A percentile compares a stretch with the other conserved stretches of the same genome.
Evolutionary conservation across 2,888 invertebrate species (phyloP).

Genomic region (Diarsia rubi): DNA sequence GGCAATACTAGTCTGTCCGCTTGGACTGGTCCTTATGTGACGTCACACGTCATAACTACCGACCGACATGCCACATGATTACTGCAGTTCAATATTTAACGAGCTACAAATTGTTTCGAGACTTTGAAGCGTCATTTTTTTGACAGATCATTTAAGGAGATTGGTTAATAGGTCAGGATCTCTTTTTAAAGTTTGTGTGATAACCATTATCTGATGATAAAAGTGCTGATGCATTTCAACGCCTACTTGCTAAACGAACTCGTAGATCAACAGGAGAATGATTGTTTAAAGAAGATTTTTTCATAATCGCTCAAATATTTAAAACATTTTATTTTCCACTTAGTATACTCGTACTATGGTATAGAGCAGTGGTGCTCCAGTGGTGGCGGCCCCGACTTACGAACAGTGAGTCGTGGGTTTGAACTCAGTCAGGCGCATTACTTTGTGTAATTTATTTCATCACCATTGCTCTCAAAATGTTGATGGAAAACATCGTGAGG

Average conservation of each 20-base stretch:
- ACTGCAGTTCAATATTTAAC: constrained; percentile 57
- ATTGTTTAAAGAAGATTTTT: neutral
- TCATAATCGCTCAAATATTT: neutral
- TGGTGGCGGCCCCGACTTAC: too few species aligned
- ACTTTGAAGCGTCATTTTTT: constrained; percentile 24
- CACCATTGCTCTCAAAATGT: too few species aligned
- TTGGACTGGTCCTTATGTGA: constrained; percentile 58
- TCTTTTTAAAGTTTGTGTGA: constrained; percentile 10
- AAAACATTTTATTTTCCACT: neutral
- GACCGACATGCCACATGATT: constrained; percentile 42
- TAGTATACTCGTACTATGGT: too few species aligned
- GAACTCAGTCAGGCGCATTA: too few species aligned
- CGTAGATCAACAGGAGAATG: too few species aligned
- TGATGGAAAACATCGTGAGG: too few species aligned
- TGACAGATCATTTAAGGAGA: constrained; percentile 20
- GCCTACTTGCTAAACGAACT: neutral
- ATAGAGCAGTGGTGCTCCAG: too few species aligned
- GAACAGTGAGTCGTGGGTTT: too few species aligned
- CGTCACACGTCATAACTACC: constrained; percentile 63
- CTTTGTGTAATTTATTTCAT: too few species aligned
- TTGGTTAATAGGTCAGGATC: constrained; percentile 15
- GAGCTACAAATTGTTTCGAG: constrained; percentile 52
- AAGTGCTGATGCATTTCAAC: constrained; percentile 4
- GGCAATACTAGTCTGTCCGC: constrained; percentile 55
- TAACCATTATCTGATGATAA: neutral